Percentiles rank a stretch among this genome's conserved stretches.
These are phyloP conservation scores for Acronicta leporina DNA, from an alignment of 2,888 invertebrate species.

Conservation along the genomic window DNA sequence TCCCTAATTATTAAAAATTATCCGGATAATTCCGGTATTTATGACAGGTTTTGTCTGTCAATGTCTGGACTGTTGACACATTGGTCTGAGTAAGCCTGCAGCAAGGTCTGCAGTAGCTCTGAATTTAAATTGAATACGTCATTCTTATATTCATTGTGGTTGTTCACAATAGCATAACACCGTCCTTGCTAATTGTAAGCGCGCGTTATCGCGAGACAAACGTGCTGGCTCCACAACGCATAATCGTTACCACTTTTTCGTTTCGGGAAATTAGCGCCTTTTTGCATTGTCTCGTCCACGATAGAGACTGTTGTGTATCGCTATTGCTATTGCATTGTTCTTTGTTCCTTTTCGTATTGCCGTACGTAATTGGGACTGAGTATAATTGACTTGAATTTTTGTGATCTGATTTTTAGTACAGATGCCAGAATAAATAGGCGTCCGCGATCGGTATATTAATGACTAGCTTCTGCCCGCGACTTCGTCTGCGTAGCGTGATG, in stretches of 20 bases:
- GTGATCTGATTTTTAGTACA: conserved; percentile 9
- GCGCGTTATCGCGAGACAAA: conserved; percentile 89
- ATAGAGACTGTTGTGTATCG: conserved; percentile 70
- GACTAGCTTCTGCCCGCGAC: no score
- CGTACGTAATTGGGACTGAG: conserved; percentile 56
- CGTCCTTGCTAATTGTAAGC: conserved; percentile 86
- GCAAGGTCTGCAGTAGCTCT: no score
- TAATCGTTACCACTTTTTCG: conserved; percentile 89
- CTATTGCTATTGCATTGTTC: conserved; percentile 60
- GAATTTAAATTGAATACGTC: no score
- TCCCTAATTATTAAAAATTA: no score
- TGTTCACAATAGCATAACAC: conserved; percentile 62
- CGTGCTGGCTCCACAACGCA: conserved; percentile 86
- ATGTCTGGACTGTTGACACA: no score
- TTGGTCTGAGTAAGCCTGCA: no score
- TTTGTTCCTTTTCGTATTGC: conserved; percentile 55
- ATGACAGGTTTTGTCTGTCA: no score
- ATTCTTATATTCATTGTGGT: neutral
- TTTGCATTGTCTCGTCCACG: conserved; percentile 84
- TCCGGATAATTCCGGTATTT: no score
- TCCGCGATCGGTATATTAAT: no score
- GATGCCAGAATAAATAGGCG: no score
- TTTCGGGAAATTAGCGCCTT: conserved; percentile 88
- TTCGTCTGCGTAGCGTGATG: no score
- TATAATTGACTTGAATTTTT: conserved; percentile 54